Conservation (phyloP, 2,888 invertebrate species). For the Troides aeacus region DNA sequence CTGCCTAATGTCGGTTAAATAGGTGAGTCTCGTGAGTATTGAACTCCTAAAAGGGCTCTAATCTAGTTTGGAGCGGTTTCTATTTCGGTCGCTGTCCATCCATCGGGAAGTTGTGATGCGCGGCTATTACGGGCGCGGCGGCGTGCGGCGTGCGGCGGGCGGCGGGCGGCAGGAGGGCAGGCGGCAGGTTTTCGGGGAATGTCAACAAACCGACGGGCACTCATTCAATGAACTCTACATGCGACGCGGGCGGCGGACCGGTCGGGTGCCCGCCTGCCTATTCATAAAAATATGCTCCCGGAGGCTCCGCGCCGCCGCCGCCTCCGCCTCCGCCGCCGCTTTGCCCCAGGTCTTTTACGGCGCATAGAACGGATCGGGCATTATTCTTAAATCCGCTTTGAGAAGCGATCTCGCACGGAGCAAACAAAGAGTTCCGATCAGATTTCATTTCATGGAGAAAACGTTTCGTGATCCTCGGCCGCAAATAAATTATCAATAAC, state of each 20-base stretch:
- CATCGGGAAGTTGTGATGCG: slow-evolving; percentile 55
- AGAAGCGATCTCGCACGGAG: slow-evolving; percentile 17
- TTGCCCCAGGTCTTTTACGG: slow-evolving; percentile 37
- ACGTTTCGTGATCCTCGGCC: neutral
- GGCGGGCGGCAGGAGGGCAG: too few species aligned
- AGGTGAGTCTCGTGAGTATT: slow-evolving; percentile 50
- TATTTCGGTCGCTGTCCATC: slow-evolving; percentile 74
- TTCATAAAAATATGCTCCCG: slow-evolving; percentile 76
- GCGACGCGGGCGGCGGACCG: slow-evolving; percentile 65
- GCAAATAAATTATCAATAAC: slow-evolving; percentile 4
- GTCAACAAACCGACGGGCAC: slow-evolving; percentile 77
- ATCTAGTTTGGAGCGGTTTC: slow-evolving; percentile 60
- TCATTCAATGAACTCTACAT: slow-evolving; percentile 76
- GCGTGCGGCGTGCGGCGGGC: too few species aligned
- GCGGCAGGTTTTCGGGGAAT: slow-evolving; percentile 78
- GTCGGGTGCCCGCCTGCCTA: slow-evolving; percentile 52
- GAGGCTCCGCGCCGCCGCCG: slow-evolving; percentile 61
- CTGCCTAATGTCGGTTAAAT: slow-evolving; percentile 49
- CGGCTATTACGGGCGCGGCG: slow-evolving; percentile 70
- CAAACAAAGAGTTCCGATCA: slow-evolving; percentile 15
- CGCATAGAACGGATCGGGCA: slow-evolving; percentile 26
- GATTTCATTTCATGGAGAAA: slow-evolving; percentile 38
- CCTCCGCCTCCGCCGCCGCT: slow-evolving; percentile 52
- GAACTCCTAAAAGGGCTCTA: slow-evolving; percentile 66
- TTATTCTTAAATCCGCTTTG: slow-evolving; percentile 35